phyloP scores from a whole-genome alignment of 2,797 vertebrate genomes.

The Eupleurogrammus muticus region DNA sequence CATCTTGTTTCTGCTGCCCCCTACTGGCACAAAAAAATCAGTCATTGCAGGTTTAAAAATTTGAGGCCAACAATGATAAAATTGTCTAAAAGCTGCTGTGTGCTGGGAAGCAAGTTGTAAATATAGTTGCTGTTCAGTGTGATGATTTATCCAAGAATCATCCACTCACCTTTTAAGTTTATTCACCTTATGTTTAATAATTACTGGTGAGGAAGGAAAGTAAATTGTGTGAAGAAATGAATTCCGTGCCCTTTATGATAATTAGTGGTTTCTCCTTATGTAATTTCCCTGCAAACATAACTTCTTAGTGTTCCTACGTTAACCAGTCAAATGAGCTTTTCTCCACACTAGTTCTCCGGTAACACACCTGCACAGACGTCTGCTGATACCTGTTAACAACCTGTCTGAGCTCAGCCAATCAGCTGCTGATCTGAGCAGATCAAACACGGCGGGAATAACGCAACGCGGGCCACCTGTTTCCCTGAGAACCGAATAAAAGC shows the following conservation, averaged over 20 bases:
- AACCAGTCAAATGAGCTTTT: conserved; percentile 28
- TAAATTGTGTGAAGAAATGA: conserved; percentile 2
- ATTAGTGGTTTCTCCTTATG: conserved; percentile 36
- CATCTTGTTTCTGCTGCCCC: too few relatives aligned
- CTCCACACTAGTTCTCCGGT: neutral
- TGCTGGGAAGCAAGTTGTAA: too few relatives aligned
- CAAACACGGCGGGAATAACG: conserved; percentile 15
- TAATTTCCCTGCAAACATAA: conserved; percentile 20
- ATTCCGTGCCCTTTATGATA: conserved; percentile 20
- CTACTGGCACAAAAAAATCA: neutral
- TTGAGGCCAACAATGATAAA: too few relatives aligned
- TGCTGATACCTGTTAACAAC: conserved; percentile 19
- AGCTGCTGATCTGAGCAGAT: conserved; percentile 15
- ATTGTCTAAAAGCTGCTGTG: too few relatives aligned
- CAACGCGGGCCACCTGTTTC: conserved; percentile 11
- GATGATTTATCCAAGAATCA: too few relatives aligned
- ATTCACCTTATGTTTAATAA: neutral
- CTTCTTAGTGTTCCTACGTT: conserved; percentile 15
- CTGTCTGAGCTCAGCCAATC: conserved; percentile 26
- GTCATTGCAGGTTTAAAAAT: too few relatives aligned
- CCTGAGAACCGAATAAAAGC: conserved; percentile 3
- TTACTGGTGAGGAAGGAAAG: neutral
- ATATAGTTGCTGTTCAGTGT: too few relatives aligned
- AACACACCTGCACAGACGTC: neutral
- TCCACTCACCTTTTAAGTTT: too few relatives aligned